A percentile compares a stretch with the other conserved stretches of the same genome.
These are phyloP conservation scores for Paguma larvata DNA, from an alignment of 2,797 vertebrate species.

Conservation along the genomic window DNA sequence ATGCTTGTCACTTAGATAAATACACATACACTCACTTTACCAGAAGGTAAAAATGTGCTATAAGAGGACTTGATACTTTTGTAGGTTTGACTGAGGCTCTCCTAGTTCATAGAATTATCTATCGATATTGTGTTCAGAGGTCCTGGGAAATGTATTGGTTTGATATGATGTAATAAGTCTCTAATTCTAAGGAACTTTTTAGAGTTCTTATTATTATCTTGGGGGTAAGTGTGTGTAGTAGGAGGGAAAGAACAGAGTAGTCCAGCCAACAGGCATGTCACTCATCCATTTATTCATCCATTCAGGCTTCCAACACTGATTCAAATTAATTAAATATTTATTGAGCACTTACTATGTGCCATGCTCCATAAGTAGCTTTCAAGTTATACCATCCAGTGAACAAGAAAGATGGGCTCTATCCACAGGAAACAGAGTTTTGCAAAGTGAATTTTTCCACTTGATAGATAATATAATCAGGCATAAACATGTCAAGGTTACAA, in stretches of 20 bases:
- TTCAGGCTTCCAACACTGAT: not conserved
- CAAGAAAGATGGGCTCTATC: not conserved
- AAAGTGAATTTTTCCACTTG: slow-evolving; percentile 47
- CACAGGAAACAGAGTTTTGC: slow-evolving; percentile 42
- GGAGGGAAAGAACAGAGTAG: not conserved
- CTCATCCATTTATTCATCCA: not conserved
- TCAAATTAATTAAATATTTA: slow-evolving; percentile 44
- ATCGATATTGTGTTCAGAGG: not conserved
- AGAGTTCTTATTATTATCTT: not conserved
- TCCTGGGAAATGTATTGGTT: not conserved
- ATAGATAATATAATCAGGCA: slow-evolving; percentile 49
- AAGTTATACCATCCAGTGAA: not conserved
- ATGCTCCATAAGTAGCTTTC: slow-evolving; percentile 9
- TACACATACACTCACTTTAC: not conserved
- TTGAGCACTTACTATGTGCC: not conserved
- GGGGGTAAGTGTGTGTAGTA: accelerated
- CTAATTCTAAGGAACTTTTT: not conserved
- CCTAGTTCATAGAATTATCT: not conserved
- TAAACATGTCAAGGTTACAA: slow-evolving; percentile 15
- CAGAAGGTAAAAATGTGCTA: not conserved
- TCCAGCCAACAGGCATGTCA: not conserved
- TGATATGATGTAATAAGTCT: not conserved
- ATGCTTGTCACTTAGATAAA: not conserved
- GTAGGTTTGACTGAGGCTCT: not conserved
- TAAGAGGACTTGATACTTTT: not conserved